Evolutionary conservation across 2,113 vertebrate genomes (phyloP).

Genomic region (Collichthys lucidus): DNA sequence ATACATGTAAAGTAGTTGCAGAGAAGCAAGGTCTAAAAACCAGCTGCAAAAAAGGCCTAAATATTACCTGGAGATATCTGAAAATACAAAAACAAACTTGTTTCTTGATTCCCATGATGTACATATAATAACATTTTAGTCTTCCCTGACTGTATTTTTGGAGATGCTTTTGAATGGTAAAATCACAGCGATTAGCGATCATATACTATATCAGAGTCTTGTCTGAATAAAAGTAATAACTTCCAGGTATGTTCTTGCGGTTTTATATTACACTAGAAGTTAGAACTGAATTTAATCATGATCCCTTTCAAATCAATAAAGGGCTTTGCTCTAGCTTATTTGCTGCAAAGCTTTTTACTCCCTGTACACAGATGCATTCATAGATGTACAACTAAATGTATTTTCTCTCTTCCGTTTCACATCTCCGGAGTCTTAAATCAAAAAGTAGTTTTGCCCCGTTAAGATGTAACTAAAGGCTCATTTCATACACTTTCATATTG

Average conservation of each 20-base stretch:
- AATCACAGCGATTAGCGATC: neutral
- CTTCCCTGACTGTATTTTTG: neutral
- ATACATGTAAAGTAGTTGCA: conserved; percentile 24
- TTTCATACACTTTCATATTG: neutral
- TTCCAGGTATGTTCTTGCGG: conserved; percentile 2
- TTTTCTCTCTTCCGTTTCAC: conserved; percentile 19
- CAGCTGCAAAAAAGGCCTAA: conserved; percentile 5
- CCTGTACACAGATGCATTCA: conserved; percentile 15
- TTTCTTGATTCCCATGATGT: neutral
- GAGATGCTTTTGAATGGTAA: neutral
- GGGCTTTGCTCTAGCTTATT: conserved; percentile 32
- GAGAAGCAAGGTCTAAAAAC: conserved; percentile 5
- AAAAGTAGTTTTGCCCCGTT: neutral
- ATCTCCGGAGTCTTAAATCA: conserved; percentile 7
- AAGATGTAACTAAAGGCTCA: neutral
- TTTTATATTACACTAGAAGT: conserved; percentile 27
- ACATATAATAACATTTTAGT: neutral
- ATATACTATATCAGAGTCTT: neutral
- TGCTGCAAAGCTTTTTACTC: conserved; percentile 34
- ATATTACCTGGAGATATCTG: neutral
- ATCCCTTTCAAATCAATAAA: conserved; percentile 51
- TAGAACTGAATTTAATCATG: conserved; percentile 15
- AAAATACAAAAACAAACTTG: neutral
- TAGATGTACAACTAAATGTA: conserved; percentile 21
- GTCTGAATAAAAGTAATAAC: neutral